Evolutionary conservation across 2,797 vertebrate species (phyloP).

Genomic region (Dendrocincla fuliginosa): DNA sequence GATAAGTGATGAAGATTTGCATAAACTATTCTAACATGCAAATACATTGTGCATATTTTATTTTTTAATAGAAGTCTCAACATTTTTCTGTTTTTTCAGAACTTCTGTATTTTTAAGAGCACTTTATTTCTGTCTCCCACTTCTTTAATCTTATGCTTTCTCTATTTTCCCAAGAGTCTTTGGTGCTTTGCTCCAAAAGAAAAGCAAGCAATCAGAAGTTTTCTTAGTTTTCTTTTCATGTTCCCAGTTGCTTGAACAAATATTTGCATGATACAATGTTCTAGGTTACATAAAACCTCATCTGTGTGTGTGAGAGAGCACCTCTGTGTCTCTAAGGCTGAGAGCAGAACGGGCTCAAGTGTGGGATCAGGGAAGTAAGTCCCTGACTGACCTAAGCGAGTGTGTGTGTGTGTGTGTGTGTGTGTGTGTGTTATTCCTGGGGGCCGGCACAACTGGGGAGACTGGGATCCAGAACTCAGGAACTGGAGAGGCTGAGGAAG

Average conservation of each 20-base stretch:
- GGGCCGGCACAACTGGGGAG: accelerated
- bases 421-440: not conserved
- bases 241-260: not conserved
- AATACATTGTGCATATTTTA: not conserved
- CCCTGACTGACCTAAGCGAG: accelerated
- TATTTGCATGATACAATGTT: not conserved
- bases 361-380: not conserved
- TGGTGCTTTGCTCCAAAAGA: not conserved
- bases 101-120: not conserved
- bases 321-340: not conserved
- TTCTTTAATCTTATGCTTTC: not conserved
- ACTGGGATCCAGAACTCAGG: not conserved
- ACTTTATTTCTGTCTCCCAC: not conserved
- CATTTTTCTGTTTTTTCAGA: not conserved
- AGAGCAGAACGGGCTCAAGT: not conserved
- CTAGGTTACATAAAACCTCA: not conserved
- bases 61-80: not conserved
- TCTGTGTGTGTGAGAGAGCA: not conserved
- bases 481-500: not conserved
- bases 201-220: not conserved
- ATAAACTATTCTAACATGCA: not conserved
- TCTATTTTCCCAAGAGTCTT: not conserved
- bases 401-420: not conserved
- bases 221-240: not conserved
- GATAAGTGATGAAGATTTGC: not conserved